phyloP scores from a whole-genome alignment of 2,797 vertebrate species.

The Cheirogaleus major region DNA sequence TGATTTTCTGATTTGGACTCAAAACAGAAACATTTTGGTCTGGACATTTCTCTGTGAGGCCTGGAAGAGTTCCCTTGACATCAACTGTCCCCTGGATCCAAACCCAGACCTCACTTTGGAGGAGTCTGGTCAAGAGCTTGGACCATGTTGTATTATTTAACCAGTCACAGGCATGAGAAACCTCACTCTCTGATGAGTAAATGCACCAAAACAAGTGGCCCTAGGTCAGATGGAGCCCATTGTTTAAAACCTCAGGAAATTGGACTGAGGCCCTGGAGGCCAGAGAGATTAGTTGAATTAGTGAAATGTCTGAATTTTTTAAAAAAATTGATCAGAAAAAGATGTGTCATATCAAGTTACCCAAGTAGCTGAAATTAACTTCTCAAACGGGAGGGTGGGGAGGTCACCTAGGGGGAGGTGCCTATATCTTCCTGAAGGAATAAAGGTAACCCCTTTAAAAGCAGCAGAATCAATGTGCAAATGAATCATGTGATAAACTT shows the following conservation, averaged over 20 bases:
- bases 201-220: not conserved
- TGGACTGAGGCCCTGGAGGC: not conserved
- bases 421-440: not conserved
- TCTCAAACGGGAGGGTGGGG: not conserved
- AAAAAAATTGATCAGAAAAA: not conserved
- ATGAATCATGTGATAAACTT: not conserved
- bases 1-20: slow-evolving; percentile 24
- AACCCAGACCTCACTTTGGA: not conserved
- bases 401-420: not conserved
- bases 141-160: not conserved
- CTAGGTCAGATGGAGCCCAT: not conserved
- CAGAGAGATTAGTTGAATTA: slow-evolving; percentile 12
- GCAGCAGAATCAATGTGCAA: not conserved
- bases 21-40: slow-evolving; percentile 45
- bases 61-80: slow-evolving; percentile 15
- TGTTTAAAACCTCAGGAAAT: slow-evolving; percentile 48
- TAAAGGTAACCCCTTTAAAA: not conserved
- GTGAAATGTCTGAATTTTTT: slow-evolving; percentile 1
- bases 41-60: not conserved
- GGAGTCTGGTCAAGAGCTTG: not conserved
- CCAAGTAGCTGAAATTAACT: not conserved
- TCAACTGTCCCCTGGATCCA: not conserved
- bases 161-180: slow-evolving; percentile 38
- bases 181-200: slow-evolving; percentile 15
- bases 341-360: not conserved